A percentile compares a stretch with the other conserved stretches of the same genome.
phyloP scores from a whole-genome alignment of 2,888 invertebrate genomes.

The Xanthorhoe designata region DNA sequence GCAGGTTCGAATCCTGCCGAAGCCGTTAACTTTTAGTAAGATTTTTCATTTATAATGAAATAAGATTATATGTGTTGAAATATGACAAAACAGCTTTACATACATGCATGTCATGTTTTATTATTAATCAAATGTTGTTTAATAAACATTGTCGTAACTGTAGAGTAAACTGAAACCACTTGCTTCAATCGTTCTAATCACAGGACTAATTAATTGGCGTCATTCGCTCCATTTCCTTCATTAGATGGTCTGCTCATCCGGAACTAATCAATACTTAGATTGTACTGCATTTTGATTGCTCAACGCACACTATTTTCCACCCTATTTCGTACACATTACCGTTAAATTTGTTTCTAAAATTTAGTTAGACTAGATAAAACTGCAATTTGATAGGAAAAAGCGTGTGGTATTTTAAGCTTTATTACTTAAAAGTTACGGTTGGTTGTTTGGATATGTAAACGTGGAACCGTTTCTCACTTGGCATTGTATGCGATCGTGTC shows the following conservation, averaged over 20 bases:
- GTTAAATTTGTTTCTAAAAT: background rate
- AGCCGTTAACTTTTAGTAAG: too few relatives aligned
- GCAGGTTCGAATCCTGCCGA: too few relatives aligned
- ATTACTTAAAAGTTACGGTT: background rate
- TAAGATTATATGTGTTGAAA: too few relatives aligned
- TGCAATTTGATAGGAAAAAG: background rate
- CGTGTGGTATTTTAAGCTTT: background rate
- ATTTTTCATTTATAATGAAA: too few relatives aligned
- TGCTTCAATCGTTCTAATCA: conserved; percentile 7
- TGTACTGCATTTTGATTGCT: conserved; percentile 12
- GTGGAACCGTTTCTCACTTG: conserved; percentile 14
- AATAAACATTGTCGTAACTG: background rate
- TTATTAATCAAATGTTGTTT: background rate
- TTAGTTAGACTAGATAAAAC: conserved; percentile 3
- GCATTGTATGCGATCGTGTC: conserved; percentile 14
- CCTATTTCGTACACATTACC: background rate
- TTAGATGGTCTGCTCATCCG: conserved; percentile 34
- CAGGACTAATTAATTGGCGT: conserved; percentile 32
- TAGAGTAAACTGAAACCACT: background rate
- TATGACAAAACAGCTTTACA: background rate
- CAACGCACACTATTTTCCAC: conserved; percentile 1
- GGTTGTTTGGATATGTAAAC: background rate
- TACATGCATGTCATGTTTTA: background rate
- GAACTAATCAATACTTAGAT: conserved; percentile 34
- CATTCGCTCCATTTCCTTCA: conserved; percentile 32